Evolutionary conservation across 2,113 vertebrate genomes (phyloP).

Genomic region (Anas platyrhynchos): DNA sequence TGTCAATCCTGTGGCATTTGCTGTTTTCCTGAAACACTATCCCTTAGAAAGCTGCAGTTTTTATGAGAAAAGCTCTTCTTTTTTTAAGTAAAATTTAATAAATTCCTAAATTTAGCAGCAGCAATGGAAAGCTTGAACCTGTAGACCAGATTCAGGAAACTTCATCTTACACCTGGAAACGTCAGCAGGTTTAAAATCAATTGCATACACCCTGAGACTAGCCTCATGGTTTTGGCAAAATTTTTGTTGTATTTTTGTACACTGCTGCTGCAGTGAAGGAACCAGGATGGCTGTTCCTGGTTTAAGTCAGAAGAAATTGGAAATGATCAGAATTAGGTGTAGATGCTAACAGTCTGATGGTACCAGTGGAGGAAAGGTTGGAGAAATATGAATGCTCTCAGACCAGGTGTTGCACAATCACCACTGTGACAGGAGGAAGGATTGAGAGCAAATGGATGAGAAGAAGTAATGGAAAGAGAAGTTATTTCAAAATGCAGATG

Average conservation of each 20-base stretch:
- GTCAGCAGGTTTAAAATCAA: background rate
- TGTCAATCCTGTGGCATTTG: background rate
- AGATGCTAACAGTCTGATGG: background rate
- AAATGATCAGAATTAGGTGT: background rate
- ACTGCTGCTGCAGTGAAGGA: background rate
- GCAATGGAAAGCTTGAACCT: background rate
- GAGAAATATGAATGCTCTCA: background rate
- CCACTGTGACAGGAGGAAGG: background rate
- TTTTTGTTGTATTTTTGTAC: background rate
- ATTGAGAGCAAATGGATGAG: background rate
- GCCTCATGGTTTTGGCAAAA: background rate
- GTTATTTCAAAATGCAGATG: background rate
- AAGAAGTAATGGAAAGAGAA: background rate
- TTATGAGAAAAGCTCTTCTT: background rate
- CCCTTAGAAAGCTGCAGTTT: background rate
- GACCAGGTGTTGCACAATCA: background rate
- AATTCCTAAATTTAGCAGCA: background rate
- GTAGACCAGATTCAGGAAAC: background rate
- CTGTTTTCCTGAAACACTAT: background rate
- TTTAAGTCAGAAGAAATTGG: background rate
- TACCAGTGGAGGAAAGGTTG: background rate
- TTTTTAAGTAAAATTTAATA: background rate
- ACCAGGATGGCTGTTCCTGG: background rate
- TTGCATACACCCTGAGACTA: fast-evolving
- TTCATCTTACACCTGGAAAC: background rate